phyloP scores from a whole-genome alignment of 35 echinoderm and acorn worm genomes.

The Apostichopus parvimensis region DNA sequence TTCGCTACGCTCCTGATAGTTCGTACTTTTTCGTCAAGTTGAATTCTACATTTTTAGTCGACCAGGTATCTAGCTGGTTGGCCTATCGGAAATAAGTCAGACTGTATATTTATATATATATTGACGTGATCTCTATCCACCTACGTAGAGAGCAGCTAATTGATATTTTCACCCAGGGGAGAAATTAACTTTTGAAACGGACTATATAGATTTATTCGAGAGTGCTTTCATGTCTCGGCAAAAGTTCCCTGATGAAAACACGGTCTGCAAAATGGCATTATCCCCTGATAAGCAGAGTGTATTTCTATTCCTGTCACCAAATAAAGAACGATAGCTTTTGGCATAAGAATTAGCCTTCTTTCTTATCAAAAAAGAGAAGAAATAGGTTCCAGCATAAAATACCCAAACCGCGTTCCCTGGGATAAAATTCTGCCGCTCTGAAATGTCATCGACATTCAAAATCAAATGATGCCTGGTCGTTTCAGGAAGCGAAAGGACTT shows the following conservation, averaged over 20 bases:
- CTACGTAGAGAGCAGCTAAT: background rate
- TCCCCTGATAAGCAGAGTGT: background rate
- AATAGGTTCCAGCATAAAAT: background rate
- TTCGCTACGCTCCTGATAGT: no score
- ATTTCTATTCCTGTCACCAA: background rate
- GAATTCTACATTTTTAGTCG: no score
- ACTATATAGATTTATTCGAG: constrained; percentile 38
- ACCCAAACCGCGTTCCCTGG: background rate
- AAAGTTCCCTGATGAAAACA: constrained; percentile 7
- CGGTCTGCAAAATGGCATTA: background rate
- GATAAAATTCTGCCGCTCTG: background rate
- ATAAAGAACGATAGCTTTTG: constrained; percentile 4
- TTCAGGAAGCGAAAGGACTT: background rate
- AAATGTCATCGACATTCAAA: background rate
- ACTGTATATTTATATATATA: no score
- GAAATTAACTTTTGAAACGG: constrained; percentile 20
- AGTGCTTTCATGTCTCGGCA: constrained; percentile 15
- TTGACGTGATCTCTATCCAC: background rate
- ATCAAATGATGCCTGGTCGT: background rate
- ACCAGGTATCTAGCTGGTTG: no score
- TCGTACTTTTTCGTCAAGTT: no score
- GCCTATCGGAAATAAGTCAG: no score
- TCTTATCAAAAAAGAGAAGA: background rate
- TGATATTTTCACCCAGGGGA: constrained; percentile 52
- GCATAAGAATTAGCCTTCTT: background rate